phyloP scores from a whole-genome alignment of 2,797 vertebrate genomes.

The Staurois parvus region DNA sequence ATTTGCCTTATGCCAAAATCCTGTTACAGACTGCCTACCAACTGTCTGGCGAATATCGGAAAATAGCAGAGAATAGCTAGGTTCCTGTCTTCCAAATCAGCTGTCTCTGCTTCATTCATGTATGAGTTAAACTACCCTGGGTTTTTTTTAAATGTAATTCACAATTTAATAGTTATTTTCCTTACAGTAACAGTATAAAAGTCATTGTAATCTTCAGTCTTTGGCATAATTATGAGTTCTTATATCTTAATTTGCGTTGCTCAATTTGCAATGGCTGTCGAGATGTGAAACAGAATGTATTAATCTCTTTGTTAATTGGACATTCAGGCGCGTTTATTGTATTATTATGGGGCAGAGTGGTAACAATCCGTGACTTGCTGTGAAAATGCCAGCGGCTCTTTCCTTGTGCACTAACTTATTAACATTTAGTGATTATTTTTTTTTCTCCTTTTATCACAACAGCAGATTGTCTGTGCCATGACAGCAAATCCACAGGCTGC shows the following conservation, averaged over 20 bases:
- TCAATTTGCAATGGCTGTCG: conserved; percentile 45
- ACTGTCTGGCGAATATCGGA: neutral
- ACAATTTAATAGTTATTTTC: conserved; percentile 47
- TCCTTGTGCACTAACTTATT: conserved; percentile 36
- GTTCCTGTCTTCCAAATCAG: neutral
- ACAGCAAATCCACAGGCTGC: neutral
- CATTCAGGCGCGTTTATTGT: conserved; percentile 34
- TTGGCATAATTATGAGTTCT: conserved; percentile 48
- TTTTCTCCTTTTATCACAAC: neutral
- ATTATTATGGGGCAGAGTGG: conserved; percentile 42
- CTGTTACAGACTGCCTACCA: too few species aligned
- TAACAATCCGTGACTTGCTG: conserved; percentile 43
- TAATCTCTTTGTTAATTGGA: conserved; percentile 57
- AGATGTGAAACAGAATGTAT: conserved; percentile 43
- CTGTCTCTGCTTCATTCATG: neutral
- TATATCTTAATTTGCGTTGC: conserved; percentile 52
- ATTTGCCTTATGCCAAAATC: too few species aligned
- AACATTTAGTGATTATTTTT: conserved; percentile 50
- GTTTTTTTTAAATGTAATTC: conserved; percentile 23
- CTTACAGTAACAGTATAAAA: conserved; percentile 17
- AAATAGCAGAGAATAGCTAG: neutral
- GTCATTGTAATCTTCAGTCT: conserved; percentile 27
- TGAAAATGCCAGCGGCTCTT: conserved; percentile 41
- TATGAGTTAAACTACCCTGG: neutral
- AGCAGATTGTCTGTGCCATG: conserved; percentile 4